phyloP scores from a whole-genome alignment of 2,888 invertebrate genomes.

The Andrena flavipes region DNA sequence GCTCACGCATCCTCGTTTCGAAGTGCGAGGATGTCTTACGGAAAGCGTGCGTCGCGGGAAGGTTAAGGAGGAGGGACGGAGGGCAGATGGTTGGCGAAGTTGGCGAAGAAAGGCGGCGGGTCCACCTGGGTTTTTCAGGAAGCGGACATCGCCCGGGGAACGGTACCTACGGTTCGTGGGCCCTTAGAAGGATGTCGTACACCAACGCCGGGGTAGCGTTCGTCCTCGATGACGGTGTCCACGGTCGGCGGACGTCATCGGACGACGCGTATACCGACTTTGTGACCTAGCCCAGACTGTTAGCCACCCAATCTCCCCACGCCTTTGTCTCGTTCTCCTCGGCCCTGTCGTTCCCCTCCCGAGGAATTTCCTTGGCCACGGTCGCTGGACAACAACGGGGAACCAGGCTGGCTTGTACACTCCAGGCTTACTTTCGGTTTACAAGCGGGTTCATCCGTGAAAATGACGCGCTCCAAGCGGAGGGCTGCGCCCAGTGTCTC shows the following conservation, averaged over 20 bases:
- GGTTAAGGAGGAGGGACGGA: conserved; percentile 16
- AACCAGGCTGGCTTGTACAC: background rate
- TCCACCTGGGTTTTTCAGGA: conserved; percentile 71
- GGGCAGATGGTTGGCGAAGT: conserved; percentile 65
- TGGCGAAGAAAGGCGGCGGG: conserved; percentile 57
- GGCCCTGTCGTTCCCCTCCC: background rate
- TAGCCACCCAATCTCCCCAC: background rate
- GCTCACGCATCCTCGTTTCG: conserved; percentile 33
- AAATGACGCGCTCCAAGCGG: conserved; percentile 1
- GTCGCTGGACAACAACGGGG: conserved; percentile 11
- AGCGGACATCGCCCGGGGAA: conserved; percentile 58
- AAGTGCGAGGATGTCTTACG: conserved; percentile 29
- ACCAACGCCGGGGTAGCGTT: background rate
- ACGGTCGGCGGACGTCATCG: conserved; percentile 31
- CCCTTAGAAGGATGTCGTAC: conserved; percentile 20
- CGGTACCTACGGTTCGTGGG: conserved; percentile 54
- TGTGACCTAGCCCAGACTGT: background rate
- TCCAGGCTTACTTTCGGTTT: conserved; percentile 11
- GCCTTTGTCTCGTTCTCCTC: background rate
- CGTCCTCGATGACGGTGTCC: conserved; percentile 1
- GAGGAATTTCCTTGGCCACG: conserved; percentile 17
- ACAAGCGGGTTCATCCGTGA: conserved; percentile 14
- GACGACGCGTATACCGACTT: conserved; percentile 7
- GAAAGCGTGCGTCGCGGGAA: conserved; percentile 11
- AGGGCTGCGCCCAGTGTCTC: background rate